Base-by-base conservation (phyloP, 2,113 vertebrate genomes). In the Serinus canaria region DNA sequence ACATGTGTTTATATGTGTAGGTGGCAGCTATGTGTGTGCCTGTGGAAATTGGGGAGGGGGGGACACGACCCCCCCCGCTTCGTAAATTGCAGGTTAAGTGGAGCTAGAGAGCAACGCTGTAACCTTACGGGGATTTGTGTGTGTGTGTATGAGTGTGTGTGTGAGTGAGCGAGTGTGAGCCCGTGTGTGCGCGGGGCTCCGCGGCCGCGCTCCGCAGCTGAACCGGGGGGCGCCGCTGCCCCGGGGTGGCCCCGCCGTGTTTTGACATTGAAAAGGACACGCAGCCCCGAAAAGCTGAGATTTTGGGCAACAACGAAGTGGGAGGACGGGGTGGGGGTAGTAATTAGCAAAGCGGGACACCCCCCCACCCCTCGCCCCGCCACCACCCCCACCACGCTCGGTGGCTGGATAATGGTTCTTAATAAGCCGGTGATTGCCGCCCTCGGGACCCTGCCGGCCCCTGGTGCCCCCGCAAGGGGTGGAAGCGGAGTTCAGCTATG, bases 21-120 rank as follows among this genome's bases (percentile, higher is more conserved):
- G 73, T 68, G 83, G 66, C 66, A 73, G 72, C 43, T n/a, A 37
- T 56, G 67, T 43, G 79, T 77, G 44, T 81, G 75, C 28, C 24
- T 25, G 62, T 83, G 53, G 55, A 86, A 66, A 68, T 1, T 33
- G 13, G 35, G 27, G 60, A 46, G 30, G 17, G 53, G 30, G 30
- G 53, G 53, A 52, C 28, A 19, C 33, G 66, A 77, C n/a, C 80
- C 31, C 35, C 46, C 43, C 50, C 13, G 67, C 75, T 94, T 96
- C 83, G 94, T 96, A 97, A 97, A 97, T 97, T 97, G 95, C 95
- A 97, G 79, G 97, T 97, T 97, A 74, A 74, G 70, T 74, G 73
- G 73, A 98, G 72, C 72, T 58, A 74, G 72, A 74, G 72, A 74
- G 72, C 72, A 74, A 10, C 72, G 9, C 41, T 74, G 70, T 74